phyloP scores from a whole-genome alignment of 2,113 vertebrate genomes.

The Laterallus jamaicensis region DNA sequence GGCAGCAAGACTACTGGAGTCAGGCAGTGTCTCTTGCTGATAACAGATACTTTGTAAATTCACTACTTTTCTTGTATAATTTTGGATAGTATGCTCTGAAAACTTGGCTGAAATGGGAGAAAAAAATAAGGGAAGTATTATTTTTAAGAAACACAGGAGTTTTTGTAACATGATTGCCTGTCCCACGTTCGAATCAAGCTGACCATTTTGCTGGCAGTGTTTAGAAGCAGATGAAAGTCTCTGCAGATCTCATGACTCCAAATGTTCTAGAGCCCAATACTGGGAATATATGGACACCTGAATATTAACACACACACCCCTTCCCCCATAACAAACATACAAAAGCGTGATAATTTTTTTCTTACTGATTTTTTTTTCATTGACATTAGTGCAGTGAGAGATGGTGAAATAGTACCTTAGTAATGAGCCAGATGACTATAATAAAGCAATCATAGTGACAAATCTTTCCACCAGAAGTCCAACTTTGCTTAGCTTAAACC shows the following conservation, averaged over 20 bases:
- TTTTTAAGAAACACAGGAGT: neutral
- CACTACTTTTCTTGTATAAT: neutral
- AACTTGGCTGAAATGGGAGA: neutral
- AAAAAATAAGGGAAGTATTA: neutral
- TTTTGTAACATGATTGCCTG: neutral
- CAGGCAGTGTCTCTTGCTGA: neutral
- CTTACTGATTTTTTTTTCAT: neutral
- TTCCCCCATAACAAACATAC: neutral
- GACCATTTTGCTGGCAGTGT: neutral
- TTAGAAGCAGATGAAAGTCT: neutral
- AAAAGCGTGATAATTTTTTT: neutral
- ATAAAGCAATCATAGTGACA: neutral
- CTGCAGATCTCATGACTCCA: neutral
- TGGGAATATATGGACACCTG: neutral
- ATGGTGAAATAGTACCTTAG: neutral
- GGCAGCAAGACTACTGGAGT: neutral
- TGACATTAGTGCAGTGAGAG: neutral
- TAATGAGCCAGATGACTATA: neutral
- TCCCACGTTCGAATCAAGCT: neutral
- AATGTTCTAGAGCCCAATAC: neutral
- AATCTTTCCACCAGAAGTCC: neutral
- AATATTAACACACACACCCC: neutral
- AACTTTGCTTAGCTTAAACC: neutral
- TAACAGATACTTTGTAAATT: neutral
- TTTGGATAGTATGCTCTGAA: neutral